A percentile compares a stretch with the other conserved stretches of the same genome.
phyloP scores from a whole-genome alignment of 2,888 invertebrate species.

The Drosophila kambysellisi region DNA sequence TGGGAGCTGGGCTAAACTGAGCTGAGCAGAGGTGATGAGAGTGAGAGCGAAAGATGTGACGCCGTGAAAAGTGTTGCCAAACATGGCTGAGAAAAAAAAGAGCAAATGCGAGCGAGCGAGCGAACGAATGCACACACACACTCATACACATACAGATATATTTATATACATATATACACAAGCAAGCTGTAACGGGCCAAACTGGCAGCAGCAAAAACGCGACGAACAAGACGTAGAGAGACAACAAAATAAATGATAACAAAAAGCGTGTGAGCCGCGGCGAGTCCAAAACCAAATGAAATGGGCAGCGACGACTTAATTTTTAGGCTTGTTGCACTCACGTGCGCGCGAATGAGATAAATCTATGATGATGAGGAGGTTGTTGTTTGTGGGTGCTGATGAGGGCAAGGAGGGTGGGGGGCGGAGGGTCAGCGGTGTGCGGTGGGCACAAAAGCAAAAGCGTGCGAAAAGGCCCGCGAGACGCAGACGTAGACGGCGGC shows the following conservation, averaged over 20 bases:
- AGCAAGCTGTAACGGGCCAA: conserved; percentile 49
- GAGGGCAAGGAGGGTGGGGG: conserved; percentile 4
- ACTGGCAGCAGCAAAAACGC: conserved; percentile 45
- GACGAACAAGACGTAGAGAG: conserved; percentile 21
- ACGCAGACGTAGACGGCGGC: conserved; percentile 35
- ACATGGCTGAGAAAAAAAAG: conserved; percentile 39
- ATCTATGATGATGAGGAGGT: conserved; percentile 69
- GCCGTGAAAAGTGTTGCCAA: conserved; percentile 54
- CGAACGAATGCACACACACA: not conserved
- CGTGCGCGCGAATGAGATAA: conserved; percentile 78
- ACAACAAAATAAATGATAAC: conserved; percentile 53
- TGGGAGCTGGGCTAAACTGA: conserved; percentile 19
- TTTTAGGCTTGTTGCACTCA: conserved; percentile 70
- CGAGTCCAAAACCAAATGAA: conserved; percentile 41
- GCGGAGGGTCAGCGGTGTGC: not conserved
- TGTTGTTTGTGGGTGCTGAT: conserved; percentile 36
- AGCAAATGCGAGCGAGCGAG: conserved; percentile 21
- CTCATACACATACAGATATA: not conserved
- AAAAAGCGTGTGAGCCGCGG: conserved; percentile 33
- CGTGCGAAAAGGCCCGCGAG: conserved; percentile 72
- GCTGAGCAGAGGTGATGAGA: conserved; percentile 27
- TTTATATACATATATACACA: not conserved
- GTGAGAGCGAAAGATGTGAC: conserved; percentile 47
- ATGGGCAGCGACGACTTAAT: conserved; percentile 61
- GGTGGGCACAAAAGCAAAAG: conserved; percentile 48